Percentiles rank a stretch among this genome's conserved stretches.
phyloP scores from a whole-genome alignment of 2,888 invertebrate species.

The Labia minor region DNA sequence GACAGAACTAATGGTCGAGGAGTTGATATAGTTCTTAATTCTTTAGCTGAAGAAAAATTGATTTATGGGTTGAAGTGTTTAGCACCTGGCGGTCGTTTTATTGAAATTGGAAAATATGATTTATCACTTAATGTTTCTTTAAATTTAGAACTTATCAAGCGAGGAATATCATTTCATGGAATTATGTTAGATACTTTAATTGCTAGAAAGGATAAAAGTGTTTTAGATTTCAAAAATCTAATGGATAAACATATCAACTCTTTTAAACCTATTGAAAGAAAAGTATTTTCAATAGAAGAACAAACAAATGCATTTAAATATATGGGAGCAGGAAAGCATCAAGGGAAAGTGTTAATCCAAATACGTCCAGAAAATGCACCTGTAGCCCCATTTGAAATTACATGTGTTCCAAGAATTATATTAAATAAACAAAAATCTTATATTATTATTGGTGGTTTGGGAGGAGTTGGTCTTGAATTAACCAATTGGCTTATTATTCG shows the following conservation, averaged over 20 bases:
- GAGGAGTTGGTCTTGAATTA: conserved; percentile 47
- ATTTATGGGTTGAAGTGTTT: conserved; percentile 55
- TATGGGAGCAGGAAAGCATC: conserved; percentile 61
- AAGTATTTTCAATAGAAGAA: no score
- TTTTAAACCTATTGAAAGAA: no score
- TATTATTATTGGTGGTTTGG: conserved; percentile 37
- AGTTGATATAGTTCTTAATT: no score
- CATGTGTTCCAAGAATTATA: background rate
- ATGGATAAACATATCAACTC: conserved; percentile 50
- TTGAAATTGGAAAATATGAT: no score
- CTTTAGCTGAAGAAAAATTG: conserved; percentile 87
- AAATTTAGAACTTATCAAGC: conserved; percentile 35
- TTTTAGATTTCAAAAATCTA: no score
- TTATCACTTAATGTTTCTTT: conserved; percentile 54
- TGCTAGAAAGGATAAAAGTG: conserved; percentile 37
- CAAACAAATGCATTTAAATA: conserved; percentile 52
- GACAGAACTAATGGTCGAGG: conserved; percentile 71
- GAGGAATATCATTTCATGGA: conserved; percentile 48
- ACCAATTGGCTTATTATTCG: conserved; percentile 42
- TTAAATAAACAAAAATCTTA: background rate
- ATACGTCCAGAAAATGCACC: conserved; percentile 34
- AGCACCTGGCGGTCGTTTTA: conserved; percentile 52
- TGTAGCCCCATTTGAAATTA: conserved; percentile 34
- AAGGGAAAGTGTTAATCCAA: conserved; percentile 54
- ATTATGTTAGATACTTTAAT: conserved; percentile 47